A percentile compares a stretch with the other conserved stretches of the same genome.
Evolutionary conservation across 2,888 invertebrate genomes (phyloP).

Genomic region (Sthenelais limicola): DNA sequence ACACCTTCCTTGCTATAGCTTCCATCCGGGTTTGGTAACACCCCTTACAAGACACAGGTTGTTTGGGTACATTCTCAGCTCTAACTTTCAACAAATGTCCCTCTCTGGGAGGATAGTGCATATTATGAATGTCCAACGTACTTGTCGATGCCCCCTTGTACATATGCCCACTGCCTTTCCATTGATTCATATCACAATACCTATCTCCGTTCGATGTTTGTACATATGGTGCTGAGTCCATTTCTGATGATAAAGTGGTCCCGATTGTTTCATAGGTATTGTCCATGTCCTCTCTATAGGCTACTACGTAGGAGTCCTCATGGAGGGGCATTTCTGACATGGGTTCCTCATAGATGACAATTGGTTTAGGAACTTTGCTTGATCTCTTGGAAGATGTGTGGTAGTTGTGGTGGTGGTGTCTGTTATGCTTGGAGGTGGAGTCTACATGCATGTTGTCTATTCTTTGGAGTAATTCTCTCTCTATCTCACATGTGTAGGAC

Average conservation of each 20-base stretch:
- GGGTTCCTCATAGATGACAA: slow-evolving; percentile 27
- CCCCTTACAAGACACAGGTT: not conserved
- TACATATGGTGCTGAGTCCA: not conserved
- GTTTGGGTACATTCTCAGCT: too few species aligned
- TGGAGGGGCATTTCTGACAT: slow-evolving; percentile 14
- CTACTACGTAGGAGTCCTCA: not conserved
- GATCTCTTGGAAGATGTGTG: too few species aligned
- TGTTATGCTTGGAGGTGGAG: too few species aligned
- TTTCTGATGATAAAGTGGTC: not conserved
- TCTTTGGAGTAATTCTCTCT: slow-evolving; percentile 8
- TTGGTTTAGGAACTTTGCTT: slow-evolving; percentile 19
- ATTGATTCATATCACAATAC: too few species aligned
- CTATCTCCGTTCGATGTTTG: too few species aligned
- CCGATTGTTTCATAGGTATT: slow-evolving; percentile 34
- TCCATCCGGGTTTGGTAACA: slow-evolving; percentile 23
- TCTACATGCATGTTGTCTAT: too few species aligned
- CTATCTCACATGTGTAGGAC: slow-evolving; percentile 22
- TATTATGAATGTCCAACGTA: not conserved
- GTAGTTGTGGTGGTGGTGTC: not conserved
- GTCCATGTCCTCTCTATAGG: not conserved
- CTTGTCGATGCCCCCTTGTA: not conserved
- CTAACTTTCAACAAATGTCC: too few species aligned
- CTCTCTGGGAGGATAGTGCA: not conserved
- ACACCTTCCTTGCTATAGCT: slow-evolving; percentile 19
- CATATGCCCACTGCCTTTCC: too few species aligned